phyloP scores from a whole-genome alignment of 2,888 invertebrate species.

The Dendrolimus houi region DNA sequence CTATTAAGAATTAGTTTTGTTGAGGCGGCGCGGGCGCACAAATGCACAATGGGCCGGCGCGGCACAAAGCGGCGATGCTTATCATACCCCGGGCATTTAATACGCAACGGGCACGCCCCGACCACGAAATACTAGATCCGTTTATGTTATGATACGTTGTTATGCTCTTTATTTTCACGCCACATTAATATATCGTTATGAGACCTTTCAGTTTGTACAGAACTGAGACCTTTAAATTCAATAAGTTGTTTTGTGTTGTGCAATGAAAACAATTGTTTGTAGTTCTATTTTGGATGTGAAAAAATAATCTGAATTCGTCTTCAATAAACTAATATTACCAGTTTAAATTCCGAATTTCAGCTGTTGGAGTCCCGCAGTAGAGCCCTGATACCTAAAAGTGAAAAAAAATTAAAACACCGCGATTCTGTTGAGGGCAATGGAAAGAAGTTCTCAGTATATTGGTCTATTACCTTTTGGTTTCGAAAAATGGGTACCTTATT shows the following conservation, averaged over 20 bases:
- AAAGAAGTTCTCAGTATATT: too few relatives aligned
- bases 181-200: conserved; percentile 22
- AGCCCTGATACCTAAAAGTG: too few relatives aligned
- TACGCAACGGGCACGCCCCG: conserved; percentile 66
- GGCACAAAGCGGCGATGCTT: conserved; percentile 60
- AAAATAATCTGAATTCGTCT: too few relatives aligned
- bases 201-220: conserved; percentile 1
- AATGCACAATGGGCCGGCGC: conserved; percentile 66
- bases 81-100: conserved; percentile 58
- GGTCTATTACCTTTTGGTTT: too few relatives aligned
- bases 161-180: conserved; percentile 45
- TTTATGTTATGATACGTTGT: conserved; percentile 46
- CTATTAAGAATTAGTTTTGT: conserved; percentile 72
- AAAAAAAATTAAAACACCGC: too few relatives aligned
- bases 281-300: too few relatives aligned
- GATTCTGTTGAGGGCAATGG: too few relatives aligned
- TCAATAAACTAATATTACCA: too few relatives aligned
- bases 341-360: too few relatives aligned
- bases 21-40: conserved; percentile 46
- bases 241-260: neutral
- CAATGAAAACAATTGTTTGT: neutral
- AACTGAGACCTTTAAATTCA: conserved; percentile 1
- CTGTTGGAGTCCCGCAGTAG: too few relatives aligned
- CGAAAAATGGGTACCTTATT: too few relatives aligned
- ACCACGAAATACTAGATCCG: conserved; percentile 68